phyloP scores from a whole-genome alignment of 2,113 vertebrate genomes.

The Hypomesus transpacificus region DNA sequence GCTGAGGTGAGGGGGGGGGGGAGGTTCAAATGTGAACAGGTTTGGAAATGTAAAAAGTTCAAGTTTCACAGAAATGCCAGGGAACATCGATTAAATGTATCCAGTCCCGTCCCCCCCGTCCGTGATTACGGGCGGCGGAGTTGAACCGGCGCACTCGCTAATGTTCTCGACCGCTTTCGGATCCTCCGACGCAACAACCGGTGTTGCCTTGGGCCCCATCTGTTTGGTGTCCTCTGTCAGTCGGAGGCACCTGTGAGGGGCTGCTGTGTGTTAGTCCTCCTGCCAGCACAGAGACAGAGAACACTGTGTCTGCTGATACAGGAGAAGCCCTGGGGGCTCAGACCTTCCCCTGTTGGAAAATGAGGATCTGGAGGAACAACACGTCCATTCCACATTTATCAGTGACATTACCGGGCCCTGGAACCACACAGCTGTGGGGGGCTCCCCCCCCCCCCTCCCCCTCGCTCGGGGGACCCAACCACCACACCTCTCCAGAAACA shows the following conservation, averaged over 20 bases:
- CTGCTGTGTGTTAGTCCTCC: not conserved
- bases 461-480: not conserved
- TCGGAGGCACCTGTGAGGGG: not conserved
- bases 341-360: constrained; percentile 40
- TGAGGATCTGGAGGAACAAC: constrained; percentile 43
- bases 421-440: constrained; percentile 52
- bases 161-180: too few relatives aligned
- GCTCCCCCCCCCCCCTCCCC: constrained; percentile 31
- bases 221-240: not conserved
- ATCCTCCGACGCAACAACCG: too few relatives aligned
- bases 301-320: constrained; percentile 7
- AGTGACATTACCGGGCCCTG: constrained; percentile 45
- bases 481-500: constrained; percentile 14
- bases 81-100: too few relatives aligned
- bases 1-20: not conserved
- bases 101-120: too few relatives aligned
- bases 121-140: too few relatives aligned
- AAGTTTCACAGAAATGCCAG: too few relatives aligned
- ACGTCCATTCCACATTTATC: constrained; percentile 55
- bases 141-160: too few relatives aligned
- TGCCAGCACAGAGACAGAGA: not conserved
- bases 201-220: not conserved
- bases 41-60: not conserved
- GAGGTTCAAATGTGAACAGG: constrained; percentile 25
- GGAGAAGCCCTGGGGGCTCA: constrained; percentile 19